Conservation (phyloP, 2,888 invertebrate species). For the Keiferia lycopersicella region DNA sequence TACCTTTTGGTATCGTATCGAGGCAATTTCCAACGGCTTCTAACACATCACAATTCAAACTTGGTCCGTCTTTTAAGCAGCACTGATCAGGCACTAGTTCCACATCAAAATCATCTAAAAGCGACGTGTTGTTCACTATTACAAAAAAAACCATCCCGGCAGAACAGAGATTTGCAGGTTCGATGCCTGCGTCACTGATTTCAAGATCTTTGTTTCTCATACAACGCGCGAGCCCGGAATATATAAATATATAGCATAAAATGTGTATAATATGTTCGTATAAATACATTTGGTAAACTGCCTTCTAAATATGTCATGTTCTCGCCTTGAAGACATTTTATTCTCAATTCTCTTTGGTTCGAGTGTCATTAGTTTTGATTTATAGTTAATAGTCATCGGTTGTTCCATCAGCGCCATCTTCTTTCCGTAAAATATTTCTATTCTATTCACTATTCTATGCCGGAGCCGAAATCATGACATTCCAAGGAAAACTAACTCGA, state of each 20-base stretch:
- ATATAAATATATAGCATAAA: slow-evolving; percentile 46
- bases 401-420: no score
- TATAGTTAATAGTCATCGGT: no score
- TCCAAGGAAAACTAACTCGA: no score
- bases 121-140: slow-evolving; percentile 55
- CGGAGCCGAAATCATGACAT: no score
- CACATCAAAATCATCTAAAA: slow-evolving; percentile 46
- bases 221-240: slow-evolving; percentile 35
- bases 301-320: slow-evolving; percentile 18
- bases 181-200: slow-evolving; percentile 44
- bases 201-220: slow-evolving; percentile 42
- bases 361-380: no score
- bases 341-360: no score
- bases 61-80: slow-evolving; percentile 48
- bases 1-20: slow-evolving; percentile 52
- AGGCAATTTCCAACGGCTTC: slow-evolving; percentile 51
- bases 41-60: slow-evolving; percentile 53
- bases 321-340: neutral
- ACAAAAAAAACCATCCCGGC: slow-evolving; percentile 54
- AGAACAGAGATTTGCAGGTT: slow-evolving; percentile 39
- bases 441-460: no score
- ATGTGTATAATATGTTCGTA: slow-evolving; percentile 52
- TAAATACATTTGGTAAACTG: slow-evolving; percentile 57
- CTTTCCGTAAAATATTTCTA: no score
- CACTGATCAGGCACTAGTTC: slow-evolving; percentile 59